Evolutionary conservation across 2,888 invertebrate species (phyloP), one percentile per base, ranked within the genome.

Genomic region (Ecliptopera silaceata): DNA sequence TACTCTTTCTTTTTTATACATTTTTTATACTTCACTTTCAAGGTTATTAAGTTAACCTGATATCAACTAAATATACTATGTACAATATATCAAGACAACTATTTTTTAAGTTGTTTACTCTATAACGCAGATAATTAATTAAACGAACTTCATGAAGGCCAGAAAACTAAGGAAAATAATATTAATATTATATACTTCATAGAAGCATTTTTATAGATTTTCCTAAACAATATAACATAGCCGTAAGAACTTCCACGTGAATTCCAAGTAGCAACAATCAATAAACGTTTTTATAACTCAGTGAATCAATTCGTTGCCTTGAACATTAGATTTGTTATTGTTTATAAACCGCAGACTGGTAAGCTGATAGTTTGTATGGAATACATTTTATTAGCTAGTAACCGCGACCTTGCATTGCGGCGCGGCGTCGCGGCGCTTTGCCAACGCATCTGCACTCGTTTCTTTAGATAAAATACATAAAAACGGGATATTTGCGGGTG

Each of bases 381-480:
- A 68, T 69, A 68, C 54, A 71, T 74, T 72, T 74, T 74, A 77
- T 77, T 70, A 65, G 69, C 64, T 66, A 69, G 68, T 74, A 74
- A 70, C 77, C 70, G 62, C 79, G 84, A 84, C 86, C 87, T 85
- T 84, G 82, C 69, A 52, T 47, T 36, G 68, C 66, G 56, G 43
- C 57, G 43, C 39, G 26, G 59, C 65, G 64, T 64, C 61, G 80
- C 83, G 84, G 79, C 68, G 58, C 65, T 46, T 60, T 81, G 85
- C 85, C 85, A 85, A 65, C 67, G 64, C 67, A 66, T 70, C 68
- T 69, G 69, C 71, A 69, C 49, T 56, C 42, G 51, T 48, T 51
- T 36, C 18, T 38, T 15, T 13, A 36, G 29, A 34, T 20, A 38
- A 42, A 22, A 45, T 17, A 47, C 44, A 32, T 34, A 34, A 42